Conservation (phyloP, 1,140 invertebrate genomes). For the Ostrea denselamellosa region DNA sequence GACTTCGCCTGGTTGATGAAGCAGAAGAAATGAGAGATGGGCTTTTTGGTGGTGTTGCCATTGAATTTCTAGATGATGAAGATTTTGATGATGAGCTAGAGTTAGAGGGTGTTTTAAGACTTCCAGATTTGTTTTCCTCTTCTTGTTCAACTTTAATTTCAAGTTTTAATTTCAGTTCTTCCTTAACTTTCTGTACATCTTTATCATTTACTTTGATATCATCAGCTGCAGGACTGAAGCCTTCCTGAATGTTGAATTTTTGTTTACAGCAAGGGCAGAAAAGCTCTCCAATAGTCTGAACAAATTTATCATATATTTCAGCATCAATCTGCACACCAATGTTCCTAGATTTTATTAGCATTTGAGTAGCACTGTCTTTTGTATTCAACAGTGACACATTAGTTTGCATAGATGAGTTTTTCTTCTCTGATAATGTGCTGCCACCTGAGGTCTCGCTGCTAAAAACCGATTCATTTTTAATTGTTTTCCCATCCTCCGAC, state of each 20-base stretch:
- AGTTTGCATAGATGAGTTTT: background rate
- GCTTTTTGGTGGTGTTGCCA: background rate
- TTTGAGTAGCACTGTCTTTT: background rate
- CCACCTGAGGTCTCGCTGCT: background rate
- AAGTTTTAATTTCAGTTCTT: conserved; percentile 31
- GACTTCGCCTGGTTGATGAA: background rate
- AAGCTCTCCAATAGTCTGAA: conserved; percentile 17
- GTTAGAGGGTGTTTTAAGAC: background rate
- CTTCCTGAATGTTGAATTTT: background rate
- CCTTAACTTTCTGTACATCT: conserved; percentile 23
- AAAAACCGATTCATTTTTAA: background rate
- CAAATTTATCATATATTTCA: background rate
- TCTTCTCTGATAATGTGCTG: background rate
- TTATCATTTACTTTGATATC: background rate
- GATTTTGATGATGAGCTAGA: background rate
- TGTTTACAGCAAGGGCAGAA: conserved; percentile 18
- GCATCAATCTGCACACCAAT: conserved; percentile 38
- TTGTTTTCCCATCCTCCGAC: background rate
- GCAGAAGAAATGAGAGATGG: background rate
- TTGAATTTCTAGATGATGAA: background rate
- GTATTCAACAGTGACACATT: background rate
- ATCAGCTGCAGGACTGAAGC: background rate
- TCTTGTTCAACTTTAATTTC: background rate
- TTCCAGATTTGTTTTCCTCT: background rate
- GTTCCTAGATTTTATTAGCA: conserved; percentile 7